Percentiles rank a stretch among this genome's conserved stretches.
phyloP scores from a whole-genome alignment of 2,113 vertebrate species.

The human region DNA sequence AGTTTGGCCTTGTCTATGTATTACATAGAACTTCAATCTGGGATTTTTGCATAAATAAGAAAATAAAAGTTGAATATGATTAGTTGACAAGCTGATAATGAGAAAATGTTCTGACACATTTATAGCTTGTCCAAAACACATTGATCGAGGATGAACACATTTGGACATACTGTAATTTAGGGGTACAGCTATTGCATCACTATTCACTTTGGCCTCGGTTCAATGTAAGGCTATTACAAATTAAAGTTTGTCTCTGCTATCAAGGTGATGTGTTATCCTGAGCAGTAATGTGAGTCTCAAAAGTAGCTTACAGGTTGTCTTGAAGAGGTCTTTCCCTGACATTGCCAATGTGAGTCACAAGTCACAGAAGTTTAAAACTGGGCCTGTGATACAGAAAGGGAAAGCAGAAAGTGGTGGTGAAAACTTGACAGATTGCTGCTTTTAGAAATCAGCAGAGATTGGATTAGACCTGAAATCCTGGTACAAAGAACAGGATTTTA shows the following conservation, averaged over 20 bases:
- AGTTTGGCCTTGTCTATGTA: not conserved
- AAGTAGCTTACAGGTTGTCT: not conserved
- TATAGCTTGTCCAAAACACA: not conserved
- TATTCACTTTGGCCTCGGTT: not conserved
- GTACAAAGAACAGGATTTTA: not conserved
- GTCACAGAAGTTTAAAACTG: not conserved
- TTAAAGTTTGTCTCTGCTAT: not conserved
- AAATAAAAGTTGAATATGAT: not conserved
- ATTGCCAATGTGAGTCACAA: not conserved
- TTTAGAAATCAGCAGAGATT: not conserved
- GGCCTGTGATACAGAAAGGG: not conserved
- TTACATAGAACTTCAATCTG: not conserved
- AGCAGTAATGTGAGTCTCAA: not conserved
- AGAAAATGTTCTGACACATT: conserved; percentile 22
- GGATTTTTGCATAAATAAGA: conserved; percentile 1
- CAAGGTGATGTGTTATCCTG: not conserved
- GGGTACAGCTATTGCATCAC: not conserved
- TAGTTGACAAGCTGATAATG: conserved; percentile 45
- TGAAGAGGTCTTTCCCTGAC: not conserved
- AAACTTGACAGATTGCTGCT: not conserved
- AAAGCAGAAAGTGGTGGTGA: not conserved
- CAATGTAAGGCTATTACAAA: not conserved
- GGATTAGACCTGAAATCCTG: not conserved
- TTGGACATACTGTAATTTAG: not conserved
- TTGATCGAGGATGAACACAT: not conserved